A percentile compares a stretch with the other conserved stretches of the same genome.
Evolutionary conservation across 2,797 vertebrate species (phyloP).

Genomic region (Ispidina lecontei): DNA sequence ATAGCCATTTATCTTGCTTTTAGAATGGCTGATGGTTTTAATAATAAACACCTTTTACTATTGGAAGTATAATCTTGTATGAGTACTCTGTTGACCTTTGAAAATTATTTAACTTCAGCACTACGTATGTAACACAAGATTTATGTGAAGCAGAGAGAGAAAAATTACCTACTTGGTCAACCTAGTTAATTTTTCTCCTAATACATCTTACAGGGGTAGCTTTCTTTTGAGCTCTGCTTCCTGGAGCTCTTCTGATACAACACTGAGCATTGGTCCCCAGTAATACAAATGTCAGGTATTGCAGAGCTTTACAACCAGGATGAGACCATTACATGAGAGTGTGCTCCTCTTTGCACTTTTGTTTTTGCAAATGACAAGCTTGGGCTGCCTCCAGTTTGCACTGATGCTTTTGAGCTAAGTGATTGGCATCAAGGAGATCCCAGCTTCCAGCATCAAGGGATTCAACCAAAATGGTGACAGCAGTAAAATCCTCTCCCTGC

Average conservation of each 20-base stretch:
- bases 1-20: neutral
- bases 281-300: neutral
- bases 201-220: neutral
- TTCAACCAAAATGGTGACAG: constrained; percentile 29
- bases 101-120: neutral
- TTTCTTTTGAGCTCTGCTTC: neutral
- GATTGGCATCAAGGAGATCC: constrained; percentile 34
- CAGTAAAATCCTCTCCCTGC: constrained; percentile 44
- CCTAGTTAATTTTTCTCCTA: neutral
- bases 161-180: neutral
- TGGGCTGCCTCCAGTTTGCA: constrained; percentile 8
- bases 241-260: neutral
- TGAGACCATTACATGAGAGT: neutral
- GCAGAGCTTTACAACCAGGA: neutral
- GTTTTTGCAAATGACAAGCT: neutral
- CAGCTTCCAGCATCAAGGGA: neutral
- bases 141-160: neutral
- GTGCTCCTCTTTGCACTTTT: neutral
- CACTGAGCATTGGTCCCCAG: neutral
- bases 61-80: neutral
- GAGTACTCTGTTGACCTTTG: constrained; percentile 2
- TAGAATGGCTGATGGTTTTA: constrained; percentile 3
- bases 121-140: neutral
- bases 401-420: constrained; percentile 34
- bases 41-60: constrained; percentile 10